A percentile compares a stretch with the other conserved stretches of the same genome.
These are phyloP conservation scores for Drosophila kikkawai DNA, from an alignment of 1,140 invertebrate species.

Conservation along the genomic window DNA sequence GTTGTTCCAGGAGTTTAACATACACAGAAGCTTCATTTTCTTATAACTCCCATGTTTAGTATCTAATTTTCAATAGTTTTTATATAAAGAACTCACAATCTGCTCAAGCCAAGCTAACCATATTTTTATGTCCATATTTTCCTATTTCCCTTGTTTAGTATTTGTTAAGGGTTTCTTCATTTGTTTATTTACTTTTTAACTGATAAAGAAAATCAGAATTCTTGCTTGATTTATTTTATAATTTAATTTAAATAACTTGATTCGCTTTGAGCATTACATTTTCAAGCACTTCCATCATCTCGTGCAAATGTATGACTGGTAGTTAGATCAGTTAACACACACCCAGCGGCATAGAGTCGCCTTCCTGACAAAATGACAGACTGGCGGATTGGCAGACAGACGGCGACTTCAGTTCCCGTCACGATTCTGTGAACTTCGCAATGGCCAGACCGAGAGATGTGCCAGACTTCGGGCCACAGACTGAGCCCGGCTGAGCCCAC, in stretches of 20 bases:
- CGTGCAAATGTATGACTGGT: slow-evolving; percentile 2
- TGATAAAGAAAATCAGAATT: too few species aligned
- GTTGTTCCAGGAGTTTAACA: neutral
- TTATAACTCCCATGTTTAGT: neutral
- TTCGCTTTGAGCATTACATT: neutral
- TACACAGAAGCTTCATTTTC: neutral
- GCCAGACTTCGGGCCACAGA: slow-evolving; percentile 23
- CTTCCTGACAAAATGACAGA: slow-evolving; percentile 26
- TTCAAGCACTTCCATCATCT: neutral
- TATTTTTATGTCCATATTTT: neutral
- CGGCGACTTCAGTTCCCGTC: slow-evolving; percentile 41
- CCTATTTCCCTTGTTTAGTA: neutral
- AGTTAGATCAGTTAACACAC: slow-evolving; percentile 58
- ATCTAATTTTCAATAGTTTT: neutral
- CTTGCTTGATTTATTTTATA: too few species aligned
- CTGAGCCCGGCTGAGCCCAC: slow-evolving; percentile 29
- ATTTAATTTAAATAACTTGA: neutral
- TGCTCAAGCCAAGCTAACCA: neutral
- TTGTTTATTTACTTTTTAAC: too few species aligned
- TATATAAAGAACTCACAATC: neutral
- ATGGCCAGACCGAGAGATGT: slow-evolving; percentile 29
- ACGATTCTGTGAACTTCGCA: slow-evolving; percentile 44
- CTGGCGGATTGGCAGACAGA: slow-evolving; percentile 26
- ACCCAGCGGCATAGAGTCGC: slow-evolving; percentile 24
- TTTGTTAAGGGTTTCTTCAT: neutral